Evolutionary conservation across 2,113 vertebrate genomes (phyloP), one percentile per base, ranked within the genome.

Genomic region (Lophura nycthemera): DNA sequence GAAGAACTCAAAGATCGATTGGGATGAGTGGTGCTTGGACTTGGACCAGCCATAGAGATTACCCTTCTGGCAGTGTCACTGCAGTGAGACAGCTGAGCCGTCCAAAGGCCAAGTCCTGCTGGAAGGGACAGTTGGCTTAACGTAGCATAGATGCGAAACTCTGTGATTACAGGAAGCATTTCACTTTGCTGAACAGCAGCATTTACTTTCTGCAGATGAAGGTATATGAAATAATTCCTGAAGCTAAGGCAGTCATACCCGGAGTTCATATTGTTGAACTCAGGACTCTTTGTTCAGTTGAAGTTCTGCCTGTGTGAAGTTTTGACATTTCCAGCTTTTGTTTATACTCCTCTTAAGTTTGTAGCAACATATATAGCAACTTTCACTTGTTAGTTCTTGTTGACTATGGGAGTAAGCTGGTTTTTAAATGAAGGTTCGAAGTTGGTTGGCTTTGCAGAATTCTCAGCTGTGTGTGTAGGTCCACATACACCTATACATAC

Each of bases 91-190:
- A 3, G 16, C 11, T 9, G 45, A 85, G 17, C 43, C 43, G 30
- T 57, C 54, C 36, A 21, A 90, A 86, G 60, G 72, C 48, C 71
- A 57, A 2, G 59, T 34, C 43, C 63, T 80, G 43, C 76, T 73
- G 34, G 43, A 88, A 83, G 77, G 34, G 32, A 56, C 43, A 82
- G 32, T 38, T 10, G 3, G 20, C 43, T 90, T 88, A 80, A 83
- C 65, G 69, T 36, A n/a, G 6, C 2, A 1, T 10, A 25, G 59
- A 24, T 86, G 15, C 52, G 40, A 86, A 91, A 48, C 48, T 76
- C 43, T 22, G 13, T 36, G 24, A 1, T 1, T 50, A 24, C 4
- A 6, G 17, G 21, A 65, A 76, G 25, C 3, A 5, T 2, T 3
- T 79, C 19, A 18, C 22, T 38, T 30, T 69, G 6, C 36, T 13